phyloP scores from a whole-genome alignment of 1,140 invertebrate species.

The Cylas formicarius region DNA sequence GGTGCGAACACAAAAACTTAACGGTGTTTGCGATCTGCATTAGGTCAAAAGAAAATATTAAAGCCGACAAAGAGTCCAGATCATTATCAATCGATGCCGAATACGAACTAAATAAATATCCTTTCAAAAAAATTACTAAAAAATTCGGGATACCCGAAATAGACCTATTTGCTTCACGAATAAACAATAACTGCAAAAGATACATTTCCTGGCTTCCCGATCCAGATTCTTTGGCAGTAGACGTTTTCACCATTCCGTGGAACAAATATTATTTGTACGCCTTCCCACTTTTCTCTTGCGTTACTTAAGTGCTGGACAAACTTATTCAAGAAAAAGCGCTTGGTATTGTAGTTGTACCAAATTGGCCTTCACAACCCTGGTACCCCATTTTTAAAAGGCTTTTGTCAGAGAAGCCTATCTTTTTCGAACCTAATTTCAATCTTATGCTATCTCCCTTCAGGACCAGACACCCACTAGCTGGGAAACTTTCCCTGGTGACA shows the following conservation, averaged over 20 bases:
- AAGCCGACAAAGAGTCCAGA: constrained; percentile 27
- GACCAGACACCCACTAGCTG: constrained; percentile 3
- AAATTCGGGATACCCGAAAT: constrained; percentile 22
- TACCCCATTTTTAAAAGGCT: constrained; percentile 23
- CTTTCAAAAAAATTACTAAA: constrained; percentile 17
- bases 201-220: constrained; percentile 27
- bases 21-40: constrained; percentile 23
- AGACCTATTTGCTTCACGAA: constrained; percentile 28
- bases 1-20: constrained; percentile 24
- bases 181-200: constrained; percentile 27
- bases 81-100: constrained; percentile 8
- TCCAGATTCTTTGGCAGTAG: constrained; percentile 17
- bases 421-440: constrained; percentile 12
- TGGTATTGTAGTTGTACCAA: constrained; percentile 34
- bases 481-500: constrained; percentile 11
- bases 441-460: constrained; percentile 11
- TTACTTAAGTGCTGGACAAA: constrained; percentile 25
- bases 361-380: constrained; percentile 34
- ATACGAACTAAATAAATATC: neutral
- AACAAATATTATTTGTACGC: constrained; percentile 24
- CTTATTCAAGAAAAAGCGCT: constrained; percentile 27
- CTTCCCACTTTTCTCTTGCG: constrained; percentile 26
- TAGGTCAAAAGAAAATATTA: constrained; percentile 25
- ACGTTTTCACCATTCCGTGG: constrained; percentile 24
- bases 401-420: constrained; percentile 2